Percentiles rank a stretch among this genome's conserved stretches.
phyloP scores from a whole-genome alignment of 2,113 vertebrate species.

The Notechis scutatus region DNA sequence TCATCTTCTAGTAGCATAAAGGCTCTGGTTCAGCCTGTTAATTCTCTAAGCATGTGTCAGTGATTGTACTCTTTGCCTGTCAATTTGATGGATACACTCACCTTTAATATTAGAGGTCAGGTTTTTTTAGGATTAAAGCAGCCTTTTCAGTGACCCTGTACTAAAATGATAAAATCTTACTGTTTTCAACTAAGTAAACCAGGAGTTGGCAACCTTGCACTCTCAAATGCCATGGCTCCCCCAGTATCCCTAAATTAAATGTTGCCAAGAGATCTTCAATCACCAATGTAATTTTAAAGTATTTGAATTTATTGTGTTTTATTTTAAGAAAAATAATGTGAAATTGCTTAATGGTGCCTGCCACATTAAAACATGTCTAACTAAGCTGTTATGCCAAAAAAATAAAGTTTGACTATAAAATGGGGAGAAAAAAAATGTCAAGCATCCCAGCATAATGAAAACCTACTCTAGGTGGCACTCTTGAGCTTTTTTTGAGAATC shows the following conservation, averaged over 20 bases:
- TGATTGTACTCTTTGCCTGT: not conserved
- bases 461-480: not conserved
- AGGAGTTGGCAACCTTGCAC: not conserved
- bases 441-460: not conserved
- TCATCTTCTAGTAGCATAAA: not conserved
- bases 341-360: not conserved
- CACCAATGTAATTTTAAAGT: not conserved
- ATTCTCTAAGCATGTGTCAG: not conserved
- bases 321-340: not conserved
- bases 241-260: not conserved
- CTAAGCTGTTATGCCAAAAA: not conserved
- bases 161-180: not conserved
- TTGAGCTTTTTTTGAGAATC: not conserved
- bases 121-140: not conserved
- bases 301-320: not conserved
- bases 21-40: not conserved
- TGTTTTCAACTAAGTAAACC: not conserved
- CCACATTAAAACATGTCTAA: not conserved
- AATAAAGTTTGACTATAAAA: not conserved
- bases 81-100: not conserved
- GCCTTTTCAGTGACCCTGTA: not conserved
- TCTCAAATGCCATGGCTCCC: not conserved
- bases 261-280: not conserved
- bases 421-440: not conserved
- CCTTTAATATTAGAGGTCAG: not conserved